Base-by-base conservation (phyloP, 1,140 invertebrate genomes). In the Limonius californicus region DNA sequence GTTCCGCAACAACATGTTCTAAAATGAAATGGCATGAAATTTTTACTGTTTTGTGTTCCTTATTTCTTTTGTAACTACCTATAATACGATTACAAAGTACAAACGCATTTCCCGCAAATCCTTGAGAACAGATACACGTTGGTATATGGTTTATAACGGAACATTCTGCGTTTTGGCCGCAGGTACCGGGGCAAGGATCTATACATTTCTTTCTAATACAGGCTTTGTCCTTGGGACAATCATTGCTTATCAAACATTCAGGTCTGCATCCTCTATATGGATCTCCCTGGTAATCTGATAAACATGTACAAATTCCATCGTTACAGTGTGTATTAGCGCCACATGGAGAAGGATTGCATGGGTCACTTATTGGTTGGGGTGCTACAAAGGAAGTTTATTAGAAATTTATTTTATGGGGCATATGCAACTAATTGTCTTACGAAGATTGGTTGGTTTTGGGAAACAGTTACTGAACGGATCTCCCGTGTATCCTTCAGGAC, bases 281-380 rank as follows among this genome's bases (percentile, higher is more conserved):
- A 72, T 88, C 83, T 8, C 87, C 87, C 62, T 80, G 79, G 69
- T 85, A 88, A 67, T 85, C 84, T 4, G 82, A 78, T 62, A 84
- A 66, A 68, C 87, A 88, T n/a, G 76, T 77, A 63, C 87, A 89
- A n/a, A 80, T 71, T 15, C 84, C 80, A 54, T 87, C 79, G 27
- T 87, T 84, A 72, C 91, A 94, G 68, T 87, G 81, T 7, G 91
- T 85, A 76, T 93, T 92, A 15, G 75, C 72, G 39, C 90, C 91
- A 79, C 89, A 92, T 2, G 88, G 88, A 8, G 88, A 88, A 8
- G 89, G 89, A 76, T 86, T 82, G 67, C 89, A 91, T 1, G 84
- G 79, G 67, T 85, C 80, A 23, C 14, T 39, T 6, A 60, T 68
- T 1, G 58, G 58, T 53, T 42, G 20, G 9, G 27, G 15, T 9